Evolutionary conservation across 2,888 invertebrate species (phyloP), one percentile per base, ranked within the genome.

Genomic region (Drosophila flavopinicola): DNA sequence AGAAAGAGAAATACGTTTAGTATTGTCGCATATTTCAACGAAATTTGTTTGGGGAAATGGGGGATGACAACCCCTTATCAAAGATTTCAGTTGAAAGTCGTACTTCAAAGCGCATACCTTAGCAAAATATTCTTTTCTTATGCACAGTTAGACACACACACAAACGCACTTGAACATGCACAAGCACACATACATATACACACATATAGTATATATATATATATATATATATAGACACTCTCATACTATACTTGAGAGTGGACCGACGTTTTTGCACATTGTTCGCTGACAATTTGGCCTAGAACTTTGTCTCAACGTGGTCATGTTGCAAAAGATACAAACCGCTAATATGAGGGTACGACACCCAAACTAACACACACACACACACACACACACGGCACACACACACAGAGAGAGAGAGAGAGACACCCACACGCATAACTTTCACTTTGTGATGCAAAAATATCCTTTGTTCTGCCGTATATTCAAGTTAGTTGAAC

Each of bases 381-480:
- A 32, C 23, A 9, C 10, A 23, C 23, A 17, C 35, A 7, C 23
- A 27, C 35, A 29, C 37, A 30, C 38, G 30, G 51, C 47, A n/a
- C 9, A 23, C 15, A 48, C 33, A 33, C 25, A 30, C 44, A 11
- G n/a, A n/a, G n/a, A n/a, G n/a, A n/a, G n/a, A n/a, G n/a, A n/a
- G n/a, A n/a, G n/a, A n/a, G n/a, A 7, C 25, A 9, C 11, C 29
- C 37, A 69, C 39, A 32, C 59, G 51, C 65, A 37, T 67, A 58
- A 82, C 87, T 80, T 80, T 87, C 78, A 85, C 75, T 85, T 78
- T 87, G 87, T 66, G 64, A 74, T 78, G 75, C 67, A 64, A 66
- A 80, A 78, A 70, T 82, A 71, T 84, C 59, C 49, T 66, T 70
- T 70, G 56, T 73, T 73, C 66, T 53, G 68, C 10, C 35, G 32